Conservation (phyloP, 2,888 invertebrate species). For the Augochlorella aurata region DNA sequence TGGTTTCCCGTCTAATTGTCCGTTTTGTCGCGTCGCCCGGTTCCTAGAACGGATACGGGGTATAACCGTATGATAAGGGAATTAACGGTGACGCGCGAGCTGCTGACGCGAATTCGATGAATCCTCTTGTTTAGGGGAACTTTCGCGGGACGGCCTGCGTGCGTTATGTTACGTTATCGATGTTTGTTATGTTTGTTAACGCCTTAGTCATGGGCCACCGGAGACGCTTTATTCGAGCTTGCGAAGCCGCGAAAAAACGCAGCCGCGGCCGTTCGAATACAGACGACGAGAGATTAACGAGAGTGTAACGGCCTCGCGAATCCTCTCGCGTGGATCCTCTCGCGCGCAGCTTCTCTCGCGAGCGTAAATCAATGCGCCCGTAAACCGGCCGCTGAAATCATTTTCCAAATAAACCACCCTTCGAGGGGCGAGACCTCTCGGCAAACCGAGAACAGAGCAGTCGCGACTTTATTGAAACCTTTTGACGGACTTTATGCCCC, state of each 20-base stretch:
- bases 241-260: neutral
- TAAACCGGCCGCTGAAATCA: conserved; percentile 51
- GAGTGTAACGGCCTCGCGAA: conserved; percentile 46
- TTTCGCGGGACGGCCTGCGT: neutral
- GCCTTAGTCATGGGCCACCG: conserved; percentile 13
- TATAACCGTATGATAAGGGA: conserved; percentile 7
- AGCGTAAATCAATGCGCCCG: conserved; percentile 48
- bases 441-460: neutral
- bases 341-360: conserved; percentile 33
- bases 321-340: neutral
- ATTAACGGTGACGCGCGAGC: neutral
- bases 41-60: conserved; percentile 2
- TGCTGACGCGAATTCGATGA: neutral
- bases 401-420: conserved; percentile 56
- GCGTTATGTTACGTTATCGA: conserved; percentile 20
- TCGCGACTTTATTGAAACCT: neutral
- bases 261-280: neutral
- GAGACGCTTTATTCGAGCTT: conserved; percentile 29
- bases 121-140: neutral
- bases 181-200: conserved; percentile 22
- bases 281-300: conserved; percentile 26
- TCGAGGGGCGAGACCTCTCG: conserved; percentile 37
- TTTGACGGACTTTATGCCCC: neutral
- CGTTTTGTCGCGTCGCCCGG: conserved; percentile 8
- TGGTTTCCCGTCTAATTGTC: conserved; percentile 56